These are phyloP conservation scores for Mesitornis unicolor DNA, from an alignment of 2,113 vertebrate genomes.

Conservation along the genomic window DNA sequence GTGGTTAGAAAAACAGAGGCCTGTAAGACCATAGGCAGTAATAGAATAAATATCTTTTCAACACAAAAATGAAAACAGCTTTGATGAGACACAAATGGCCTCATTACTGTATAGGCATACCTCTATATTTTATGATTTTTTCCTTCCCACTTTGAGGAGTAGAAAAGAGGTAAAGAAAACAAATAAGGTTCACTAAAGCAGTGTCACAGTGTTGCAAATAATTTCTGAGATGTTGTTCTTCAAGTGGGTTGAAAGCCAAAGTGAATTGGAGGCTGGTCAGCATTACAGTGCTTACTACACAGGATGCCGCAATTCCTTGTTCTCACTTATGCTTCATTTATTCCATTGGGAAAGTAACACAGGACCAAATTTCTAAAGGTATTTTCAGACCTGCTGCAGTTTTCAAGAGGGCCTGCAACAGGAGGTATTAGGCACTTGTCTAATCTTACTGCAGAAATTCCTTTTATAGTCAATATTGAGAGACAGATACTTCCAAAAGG, in stretches of 20 bases:
- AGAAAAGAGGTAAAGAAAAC: not conserved
- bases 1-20: not conserved
- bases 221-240: not conserved
- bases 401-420: too few species aligned
- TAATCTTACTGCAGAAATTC: not conserved
- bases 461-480: accelerated
- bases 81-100: not conserved
- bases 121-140: not conserved
- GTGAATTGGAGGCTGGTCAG: not conserved
- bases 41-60: not conserved
- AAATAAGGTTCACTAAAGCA: not conserved
- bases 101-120: not conserved
- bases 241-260: not conserved
- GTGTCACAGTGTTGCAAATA: not conserved
- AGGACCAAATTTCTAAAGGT: not conserved
- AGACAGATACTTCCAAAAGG: not conserved
- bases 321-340: accelerated
- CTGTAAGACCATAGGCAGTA: not conserved
- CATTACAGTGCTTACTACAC: not conserved
- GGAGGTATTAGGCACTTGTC: not conserved
- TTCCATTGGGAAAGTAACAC: not conserved
- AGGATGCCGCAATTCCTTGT: not conserved
- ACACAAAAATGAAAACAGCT: not conserved
- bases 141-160: not conserved
- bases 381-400: accelerated